These are phyloP conservation scores for Drosophila conformis DNA, from an alignment of 2,888 invertebrate genomes.

Conservation along the genomic window DNA sequence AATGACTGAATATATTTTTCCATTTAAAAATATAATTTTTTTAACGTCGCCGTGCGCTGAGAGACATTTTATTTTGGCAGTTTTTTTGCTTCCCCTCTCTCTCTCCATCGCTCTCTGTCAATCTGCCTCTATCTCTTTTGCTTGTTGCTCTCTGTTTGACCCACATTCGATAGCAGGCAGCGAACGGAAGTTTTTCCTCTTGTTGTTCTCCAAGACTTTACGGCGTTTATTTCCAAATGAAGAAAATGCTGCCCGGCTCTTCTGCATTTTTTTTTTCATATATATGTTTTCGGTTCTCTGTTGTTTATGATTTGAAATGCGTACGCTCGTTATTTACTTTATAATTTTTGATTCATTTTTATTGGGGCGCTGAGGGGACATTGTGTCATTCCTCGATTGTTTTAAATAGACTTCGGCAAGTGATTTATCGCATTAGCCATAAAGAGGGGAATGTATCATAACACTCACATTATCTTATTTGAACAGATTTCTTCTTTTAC, in stretches of 20 bases:
- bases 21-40: slow-evolving; percentile 40
- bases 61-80: slow-evolving; percentile 74
- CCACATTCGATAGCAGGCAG: slow-evolving; percentile 58
- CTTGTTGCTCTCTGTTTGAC: slow-evolving; percentile 34
- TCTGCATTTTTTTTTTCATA: slow-evolving; percentile 23
- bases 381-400: slow-evolving; percentile 72
- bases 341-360: slow-evolving; percentile 81
- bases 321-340: slow-evolving; percentile 71
- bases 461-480: slow-evolving; percentile 40
- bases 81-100: slow-evolving; percentile 4
- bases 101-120: neutral
- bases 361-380: slow-evolving; percentile 63
- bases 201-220: slow-evolving; percentile 49
- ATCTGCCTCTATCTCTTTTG: neutral
- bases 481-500: slow-evolving; percentile 39
- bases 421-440: slow-evolving; percentile 65
- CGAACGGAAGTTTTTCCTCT: slow-evolving; percentile 73
- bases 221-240: slow-evolving; percentile 52
- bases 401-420: slow-evolving; percentile 60
- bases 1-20: slow-evolving; percentile 16
- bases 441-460: slow-evolving; percentile 24
- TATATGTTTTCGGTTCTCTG: slow-evolving; percentile 2
- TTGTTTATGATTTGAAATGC: slow-evolving; percentile 61
- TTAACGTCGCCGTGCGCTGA: slow-evolving; percentile 34
- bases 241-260: slow-evolving; percentile 41